Base-by-base conservation (phyloP, 2,113 vertebrate genomes). In the Brachypodius melanocephalos region DNA sequence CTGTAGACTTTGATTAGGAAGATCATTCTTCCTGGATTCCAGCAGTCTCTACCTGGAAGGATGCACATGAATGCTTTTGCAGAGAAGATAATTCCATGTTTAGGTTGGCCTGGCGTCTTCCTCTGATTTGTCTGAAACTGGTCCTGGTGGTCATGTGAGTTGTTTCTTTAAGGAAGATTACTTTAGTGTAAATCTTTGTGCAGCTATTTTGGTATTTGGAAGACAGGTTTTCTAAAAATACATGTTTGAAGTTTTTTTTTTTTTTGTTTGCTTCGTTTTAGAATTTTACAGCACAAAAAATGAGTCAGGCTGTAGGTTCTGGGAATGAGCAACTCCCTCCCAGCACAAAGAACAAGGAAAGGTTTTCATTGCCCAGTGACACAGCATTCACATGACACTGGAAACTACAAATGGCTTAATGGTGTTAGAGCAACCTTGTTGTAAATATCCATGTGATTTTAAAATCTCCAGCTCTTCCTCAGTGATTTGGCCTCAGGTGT, bases 311-410 rank as follows among this genome's bases (percentile, higher is more conserved):
- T 72, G 46, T 52, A 80, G 43, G n/a, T 74, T 69, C 26, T 77
- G 66, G 74, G n/a, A 88, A 86, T 45, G 45, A 93, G 62, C 63
- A 83, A 54, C 31, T 77, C 55, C 29, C 20, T 63, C 29, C 66
- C 24, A 48, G 48, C 0, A 0, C 75, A 52, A 59, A 83, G 86
- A 94, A 46, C 46, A 54, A 73, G 83, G 24, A 90, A 71, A 88
- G 49, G 40, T 89, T 86, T 94, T 90, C 46, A 52, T 40, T 81
- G 42, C 49, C 40, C 79, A 40, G 76, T 93, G 94, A 91, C 95
- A 84, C 86, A 95, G 83, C 68, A 74, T 75, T 88, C 59, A 40
- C 20, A 58, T 75, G 73, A 43, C 40, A 52, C 29, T 2, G 7
- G 89, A 67, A 93, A 63, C 40, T 57, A 36, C n/a, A 71, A 55